Evolutionary conservation across 2,113 vertebrate genomes (phyloP).

Genomic region (Tretioscincus oriximinensis): DNA sequence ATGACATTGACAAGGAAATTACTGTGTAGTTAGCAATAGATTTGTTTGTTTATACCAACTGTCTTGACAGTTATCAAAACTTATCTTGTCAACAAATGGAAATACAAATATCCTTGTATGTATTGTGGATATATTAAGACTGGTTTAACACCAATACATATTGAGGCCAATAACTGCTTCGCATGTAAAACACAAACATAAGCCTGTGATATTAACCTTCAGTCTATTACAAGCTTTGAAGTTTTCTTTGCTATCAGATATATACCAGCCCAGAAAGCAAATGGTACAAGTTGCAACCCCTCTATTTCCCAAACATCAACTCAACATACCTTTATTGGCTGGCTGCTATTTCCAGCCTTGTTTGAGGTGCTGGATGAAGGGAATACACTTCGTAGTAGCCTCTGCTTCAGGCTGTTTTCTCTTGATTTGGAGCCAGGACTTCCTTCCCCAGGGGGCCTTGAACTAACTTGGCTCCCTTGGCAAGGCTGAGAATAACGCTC

Average conservation of each 20-base stretch:
- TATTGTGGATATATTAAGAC: not conserved
- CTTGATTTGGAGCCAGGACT: slow-evolving; percentile 70
- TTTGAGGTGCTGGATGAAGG: slow-evolving; percentile 48
- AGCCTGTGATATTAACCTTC: slow-evolving; percentile 27
- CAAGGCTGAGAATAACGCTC: slow-evolving; percentile 83
- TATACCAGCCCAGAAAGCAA: not conserved
- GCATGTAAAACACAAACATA: not conserved
- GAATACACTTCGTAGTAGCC: slow-evolving; percentile 72
- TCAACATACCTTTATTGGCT: slow-evolving; percentile 71
- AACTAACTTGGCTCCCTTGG: slow-evolving; percentile 72
- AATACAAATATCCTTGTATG: not conserved
- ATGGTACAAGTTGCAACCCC: not conserved
- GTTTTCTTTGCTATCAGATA: slow-evolving; percentile 5
- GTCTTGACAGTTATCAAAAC: not conserved
- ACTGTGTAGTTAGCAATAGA: not conserved
- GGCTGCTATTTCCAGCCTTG: slow-evolving; percentile 55
- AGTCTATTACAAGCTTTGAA: slow-evolving; percentile 12
- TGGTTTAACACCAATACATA: not conserved
- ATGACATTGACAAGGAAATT: not conserved
- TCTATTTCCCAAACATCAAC: rapidly evolving
- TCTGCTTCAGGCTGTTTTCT: slow-evolving; percentile 74
- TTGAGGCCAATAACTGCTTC: not conserved
- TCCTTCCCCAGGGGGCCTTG: slow-evolving; percentile 72
- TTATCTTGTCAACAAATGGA: not conserved
- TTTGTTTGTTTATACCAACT: not conserved